A percentile compares a stretch with the other conserved stretches of the same genome.
Evolutionary conservation across 2,797 vertebrate species (phyloP).

Genomic region (Galagoides demidoff): DNA sequence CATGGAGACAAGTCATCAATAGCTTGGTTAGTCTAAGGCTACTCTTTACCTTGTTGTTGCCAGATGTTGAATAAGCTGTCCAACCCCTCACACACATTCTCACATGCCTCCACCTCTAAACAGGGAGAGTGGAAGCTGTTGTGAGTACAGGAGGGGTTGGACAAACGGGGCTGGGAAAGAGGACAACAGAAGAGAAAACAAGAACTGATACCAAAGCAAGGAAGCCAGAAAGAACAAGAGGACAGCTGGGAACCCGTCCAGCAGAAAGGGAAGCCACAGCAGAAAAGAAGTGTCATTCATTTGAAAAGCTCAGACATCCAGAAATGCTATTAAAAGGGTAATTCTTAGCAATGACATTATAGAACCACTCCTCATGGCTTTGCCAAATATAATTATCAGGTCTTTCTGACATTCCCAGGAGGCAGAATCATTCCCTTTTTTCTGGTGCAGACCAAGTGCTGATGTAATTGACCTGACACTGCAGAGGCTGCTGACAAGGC

Average conservation of each 20-base stretch:
- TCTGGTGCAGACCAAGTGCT: constrained; percentile 55
- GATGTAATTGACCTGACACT: constrained; percentile 76
- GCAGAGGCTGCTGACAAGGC: constrained; percentile 62
- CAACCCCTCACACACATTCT: not conserved
- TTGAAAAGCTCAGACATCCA: constrained; percentile 58
- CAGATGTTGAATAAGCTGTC: not conserved
- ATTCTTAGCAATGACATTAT: constrained; percentile 72
- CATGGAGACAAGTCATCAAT: not conserved
- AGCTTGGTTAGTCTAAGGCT: not conserved
- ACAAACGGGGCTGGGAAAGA: not conserved
- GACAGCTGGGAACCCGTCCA: not conserved
- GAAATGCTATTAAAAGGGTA: constrained; percentile 67
- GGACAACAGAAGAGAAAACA: not conserved
- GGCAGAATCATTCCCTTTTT: constrained; percentile 54
- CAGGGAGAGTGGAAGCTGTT: not conserved
- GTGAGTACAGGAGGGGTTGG: not conserved
- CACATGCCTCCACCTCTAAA: not conserved
- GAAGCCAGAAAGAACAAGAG: not conserved
- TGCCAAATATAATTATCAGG: constrained; percentile 73
- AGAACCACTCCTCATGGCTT: constrained; percentile 62
- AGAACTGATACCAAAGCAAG: not conserved
- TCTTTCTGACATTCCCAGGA: constrained; percentile 74
- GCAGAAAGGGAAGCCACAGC: not conserved
- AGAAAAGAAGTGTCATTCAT: constrained; percentile 24
- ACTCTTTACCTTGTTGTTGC: not conserved